Conservation (phyloP, 2,888 invertebrate species). For the Acleris literana region DNA sequence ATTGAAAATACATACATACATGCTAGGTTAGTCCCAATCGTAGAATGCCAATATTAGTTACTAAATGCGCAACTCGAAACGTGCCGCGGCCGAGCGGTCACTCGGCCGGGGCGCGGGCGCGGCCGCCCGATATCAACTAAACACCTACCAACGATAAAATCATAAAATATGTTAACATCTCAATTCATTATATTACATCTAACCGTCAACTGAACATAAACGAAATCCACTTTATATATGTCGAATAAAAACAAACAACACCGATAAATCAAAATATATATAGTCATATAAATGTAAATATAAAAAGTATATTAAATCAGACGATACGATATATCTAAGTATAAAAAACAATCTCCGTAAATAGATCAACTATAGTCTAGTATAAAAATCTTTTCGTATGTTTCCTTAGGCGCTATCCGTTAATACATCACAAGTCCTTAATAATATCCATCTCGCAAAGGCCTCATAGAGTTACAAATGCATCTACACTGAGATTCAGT, state of each 20-base stretch:
- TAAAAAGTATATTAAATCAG: constrained; percentile 82
- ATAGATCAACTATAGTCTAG: constrained; percentile 82
- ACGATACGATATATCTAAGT: constrained; percentile 84
- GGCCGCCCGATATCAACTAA: constrained; percentile 58
- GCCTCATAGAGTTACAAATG: constrained; percentile 84
- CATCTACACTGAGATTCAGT: constrained; percentile 85
- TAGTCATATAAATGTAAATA: constrained; percentile 76
- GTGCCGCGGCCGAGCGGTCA: constrained; percentile 70
- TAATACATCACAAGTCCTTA: constrained; percentile 84
- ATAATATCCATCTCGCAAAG: constrained; percentile 83
- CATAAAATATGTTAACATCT: constrained; percentile 73
- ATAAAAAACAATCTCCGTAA: constrained; percentile 85
- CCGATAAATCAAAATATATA: constrained; percentile 76
- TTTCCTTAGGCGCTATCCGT: constrained; percentile 84
- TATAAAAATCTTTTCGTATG: constrained; percentile 84
- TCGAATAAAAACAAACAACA: constrained; percentile 83
- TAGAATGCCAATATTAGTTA: constrained; percentile 84
- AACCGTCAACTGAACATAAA: constrained; percentile 68
- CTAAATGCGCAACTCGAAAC: constrained; percentile 81
- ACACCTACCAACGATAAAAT: constrained; percentile 77
- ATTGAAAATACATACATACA: constrained; percentile 82
- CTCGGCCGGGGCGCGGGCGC: constrained; percentile 38
- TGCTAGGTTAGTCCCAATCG: constrained; percentile 85
- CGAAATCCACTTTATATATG: constrained; percentile 65
- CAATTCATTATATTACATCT: constrained; percentile 51